Evolutionary conservation across 2,797 vertebrate species (phyloP), one percentile per base, ranked within the genome.

Genomic region (Hypotaenidia okinawae): DNA sequence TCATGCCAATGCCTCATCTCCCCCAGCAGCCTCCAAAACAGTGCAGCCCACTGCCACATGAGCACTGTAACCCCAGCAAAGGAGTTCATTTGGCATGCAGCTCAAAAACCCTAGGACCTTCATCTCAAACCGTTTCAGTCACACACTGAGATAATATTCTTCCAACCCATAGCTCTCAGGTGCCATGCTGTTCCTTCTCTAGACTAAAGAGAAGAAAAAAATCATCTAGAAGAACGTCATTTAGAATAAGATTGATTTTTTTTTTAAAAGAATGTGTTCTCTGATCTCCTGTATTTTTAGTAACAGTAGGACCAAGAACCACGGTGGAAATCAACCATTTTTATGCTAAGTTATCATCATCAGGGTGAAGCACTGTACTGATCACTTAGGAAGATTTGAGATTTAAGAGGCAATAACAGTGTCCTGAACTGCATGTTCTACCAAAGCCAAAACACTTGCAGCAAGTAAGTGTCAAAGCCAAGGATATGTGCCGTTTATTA

Each of bases 401-500:
- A 70, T 64, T 95, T 87, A 92, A 89, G 57, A 93, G 84, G 88
- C 64, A 89, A 27, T 66, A 93, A 74, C 0, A 1, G 32, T 90
- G 68, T 84, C 84, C 72, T 83, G 95, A 77, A 84, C 88, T 83
- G 27, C 54, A 55, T 79, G 74, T 91, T 94, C 91, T 89, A 85
- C 68, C 77, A 87, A 93, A 84, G 90, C 84, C 17, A 41, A 90
- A 94, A 82, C 37, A 87, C 43, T 95, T 8, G 13, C 86, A 95
- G 88, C 81, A 89, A 95, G 72, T 76, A 89, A 87, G 77, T 72
- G 90, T 80, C 77, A 96, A 93, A 94, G 81, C 75, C 57, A 83
- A 85, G 51, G 72, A 85, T 84, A 82, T 55, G 39, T 89, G 37
- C 19, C 51, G 12, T 75, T 94, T 95, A 93, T 97, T 96, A 97